phyloP scores from a whole-genome alignment of 1,140 invertebrate species.

The Ephestia elutella region DNA sequence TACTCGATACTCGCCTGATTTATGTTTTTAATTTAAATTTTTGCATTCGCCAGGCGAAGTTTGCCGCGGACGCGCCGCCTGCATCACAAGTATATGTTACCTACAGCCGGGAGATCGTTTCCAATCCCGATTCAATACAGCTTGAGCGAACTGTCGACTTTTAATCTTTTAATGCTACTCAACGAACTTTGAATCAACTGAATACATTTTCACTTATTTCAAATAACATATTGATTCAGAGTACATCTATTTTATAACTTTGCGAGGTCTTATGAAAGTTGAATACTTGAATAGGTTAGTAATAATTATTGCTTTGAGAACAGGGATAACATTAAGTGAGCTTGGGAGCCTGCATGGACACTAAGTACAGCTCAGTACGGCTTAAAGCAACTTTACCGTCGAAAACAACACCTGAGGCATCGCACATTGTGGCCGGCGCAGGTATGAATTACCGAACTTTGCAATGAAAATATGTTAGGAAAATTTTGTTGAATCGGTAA shows the following conservation, averaged over 20 bases:
- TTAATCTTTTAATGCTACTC: slow-evolving; percentile 74
- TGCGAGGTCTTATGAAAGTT: not conserved
- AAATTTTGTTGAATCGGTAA: not conserved
- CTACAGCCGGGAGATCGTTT: slow-evolving; percentile 57
- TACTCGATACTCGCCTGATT: slow-evolving; percentile 72
- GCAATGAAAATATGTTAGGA: slow-evolving; percentile 13
- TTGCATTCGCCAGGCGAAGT: slow-evolving; percentile 71
- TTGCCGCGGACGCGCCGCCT: slow-evolving; percentile 65
- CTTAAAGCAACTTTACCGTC: slow-evolving; percentile 57
- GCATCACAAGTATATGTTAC: slow-evolving; percentile 69
- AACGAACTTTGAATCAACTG: slow-evolving; percentile 55
- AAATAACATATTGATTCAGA: slow-evolving; percentile 11
- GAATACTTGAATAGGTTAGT: slow-evolving; percentile 7
- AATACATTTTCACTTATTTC: slow-evolving; percentile 37
- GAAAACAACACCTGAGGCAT: slow-evolving; percentile 51
- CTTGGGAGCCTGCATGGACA: slow-evolving; percentile 32
- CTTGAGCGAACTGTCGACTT: slow-evolving; percentile 64
- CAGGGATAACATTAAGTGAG: slow-evolving; percentile 39
- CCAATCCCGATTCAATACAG: slow-evolving; percentile 62
- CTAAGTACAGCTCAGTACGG: slow-evolving; percentile 48
- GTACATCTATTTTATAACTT: not conserved
- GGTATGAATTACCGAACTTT: slow-evolving; percentile 34
- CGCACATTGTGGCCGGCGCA: slow-evolving; percentile 14
- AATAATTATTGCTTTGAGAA: slow-evolving; percentile 20
- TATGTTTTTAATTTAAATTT: slow-evolving; percentile 75